phyloP scores from a whole-genome alignment of 2,797 vertebrate species.

The Falco novaeseelandiae region DNA sequence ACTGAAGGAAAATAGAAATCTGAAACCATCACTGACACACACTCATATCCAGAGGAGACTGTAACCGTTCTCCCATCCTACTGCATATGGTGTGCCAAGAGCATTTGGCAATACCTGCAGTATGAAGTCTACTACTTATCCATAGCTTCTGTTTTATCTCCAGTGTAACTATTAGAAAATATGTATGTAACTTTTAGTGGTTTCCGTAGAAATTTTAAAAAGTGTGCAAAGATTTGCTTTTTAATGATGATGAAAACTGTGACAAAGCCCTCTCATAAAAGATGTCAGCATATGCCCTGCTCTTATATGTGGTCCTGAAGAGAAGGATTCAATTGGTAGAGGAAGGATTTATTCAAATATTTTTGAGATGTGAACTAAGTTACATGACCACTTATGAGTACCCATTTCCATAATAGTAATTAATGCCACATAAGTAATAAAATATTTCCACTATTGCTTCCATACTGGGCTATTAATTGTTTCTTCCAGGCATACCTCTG shows the following conservation, averaged over 20 bases:
- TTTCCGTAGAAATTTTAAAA: neutral
- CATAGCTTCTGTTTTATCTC: neutral
- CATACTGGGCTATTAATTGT: neutral
- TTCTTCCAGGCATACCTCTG: neutral
- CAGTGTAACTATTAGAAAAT: neutral
- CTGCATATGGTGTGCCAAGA: accelerated
- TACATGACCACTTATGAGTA: accelerated
- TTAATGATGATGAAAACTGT: neutral
- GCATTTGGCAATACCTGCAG: neutral
- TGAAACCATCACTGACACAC: accelerated
- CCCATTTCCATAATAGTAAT: neutral
- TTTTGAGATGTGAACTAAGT: neutral
- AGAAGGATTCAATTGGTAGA: neutral
- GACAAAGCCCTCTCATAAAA: neutral
- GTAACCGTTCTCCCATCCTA: neutral
- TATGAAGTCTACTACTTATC: neutral
- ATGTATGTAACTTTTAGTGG: neutral
- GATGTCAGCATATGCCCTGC: neutral
- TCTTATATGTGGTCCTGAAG: accelerated
- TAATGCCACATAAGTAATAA: neutral
- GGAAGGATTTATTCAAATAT: neutral
- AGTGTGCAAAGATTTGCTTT: neutral
- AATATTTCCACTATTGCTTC: neutral
- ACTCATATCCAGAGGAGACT: neutral
- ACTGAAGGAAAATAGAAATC: neutral